Conservation (phyloP, 1,140 invertebrate genomes). For the Trypoxylus dichotomus region DNA sequence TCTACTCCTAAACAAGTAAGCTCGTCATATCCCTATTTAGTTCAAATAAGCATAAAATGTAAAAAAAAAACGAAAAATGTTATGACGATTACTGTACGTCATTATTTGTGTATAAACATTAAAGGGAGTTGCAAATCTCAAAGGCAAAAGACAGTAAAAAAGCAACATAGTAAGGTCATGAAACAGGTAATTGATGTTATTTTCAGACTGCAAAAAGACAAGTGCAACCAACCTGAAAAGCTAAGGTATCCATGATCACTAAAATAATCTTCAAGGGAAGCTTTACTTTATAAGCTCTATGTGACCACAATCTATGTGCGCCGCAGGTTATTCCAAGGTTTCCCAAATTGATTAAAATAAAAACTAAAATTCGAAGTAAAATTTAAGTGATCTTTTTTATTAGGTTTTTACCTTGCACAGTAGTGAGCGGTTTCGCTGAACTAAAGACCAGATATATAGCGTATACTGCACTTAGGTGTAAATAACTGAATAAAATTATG, state of each 20-base stretch:
- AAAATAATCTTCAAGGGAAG: slow-evolving; percentile 65
- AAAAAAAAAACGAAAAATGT: too few relatives aligned
- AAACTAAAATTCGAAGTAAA: background rate
- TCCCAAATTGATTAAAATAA: background rate
- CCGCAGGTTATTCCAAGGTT: slow-evolving; percentile 69
- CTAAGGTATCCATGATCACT: slow-evolving; percentile 49
- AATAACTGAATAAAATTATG: slow-evolving; percentile 29
- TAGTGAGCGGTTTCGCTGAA: slow-evolving; percentile 19
- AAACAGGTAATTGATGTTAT: too few relatives aligned
- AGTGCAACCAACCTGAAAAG: slow-evolving; percentile 16
- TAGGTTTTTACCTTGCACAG: slow-evolving; percentile 1
- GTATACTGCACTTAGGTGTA: slow-evolving; percentile 11
- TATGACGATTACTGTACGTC: too few relatives aligned
- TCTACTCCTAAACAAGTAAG: too few relatives aligned
- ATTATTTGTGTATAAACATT: too few relatives aligned
- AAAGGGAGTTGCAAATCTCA: too few relatives aligned
- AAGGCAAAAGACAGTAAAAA: too few relatives aligned
- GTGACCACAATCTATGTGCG: slow-evolving; percentile 73
- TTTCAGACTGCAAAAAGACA: too few relatives aligned
- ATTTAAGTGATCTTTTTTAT: too few relatives aligned
- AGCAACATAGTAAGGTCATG: too few relatives aligned
- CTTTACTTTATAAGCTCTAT: slow-evolving; percentile 72
- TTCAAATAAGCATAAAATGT: too few relatives aligned
- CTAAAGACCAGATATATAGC: slow-evolving; percentile 16
- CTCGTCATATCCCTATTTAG: too few relatives aligned